Conservation (phyloP, 2,888 invertebrate species). For the Tachystola acroxantha region DNA sequence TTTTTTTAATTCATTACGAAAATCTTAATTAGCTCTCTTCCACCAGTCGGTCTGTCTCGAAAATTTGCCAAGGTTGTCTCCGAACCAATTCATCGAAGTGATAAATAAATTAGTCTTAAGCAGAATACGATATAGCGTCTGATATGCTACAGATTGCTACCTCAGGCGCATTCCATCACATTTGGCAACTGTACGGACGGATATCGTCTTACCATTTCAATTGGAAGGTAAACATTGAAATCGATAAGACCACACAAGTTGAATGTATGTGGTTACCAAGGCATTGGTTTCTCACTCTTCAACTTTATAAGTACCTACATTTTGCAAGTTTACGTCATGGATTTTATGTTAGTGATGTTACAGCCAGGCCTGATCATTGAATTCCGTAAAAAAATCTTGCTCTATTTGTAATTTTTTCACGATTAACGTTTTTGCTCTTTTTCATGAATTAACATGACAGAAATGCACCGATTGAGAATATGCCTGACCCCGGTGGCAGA, state of each 20-base stretch:
- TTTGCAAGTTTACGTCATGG: too few species aligned
- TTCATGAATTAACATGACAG: too few species aligned
- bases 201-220: conserved; percentile 42
- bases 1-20: too few species aligned
- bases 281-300: not conserved
- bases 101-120: not conserved
- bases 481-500: too few species aligned
- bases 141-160: not conserved
- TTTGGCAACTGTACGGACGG: conserved; percentile 29
- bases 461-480: too few species aligned
- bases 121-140: conserved; percentile 1
- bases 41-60: not conserved
- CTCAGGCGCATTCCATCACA: conserved; percentile 37
- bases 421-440: too few species aligned
- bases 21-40: too few species aligned
- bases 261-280: not conserved
- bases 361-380: too few species aligned
- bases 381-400: too few species aligned
- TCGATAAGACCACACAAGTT: conserved; percentile 28
- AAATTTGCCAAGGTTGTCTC: not conserved
- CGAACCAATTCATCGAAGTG: not conserved
- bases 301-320: too few species aligned
- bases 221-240: conserved; percentile 21
- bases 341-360: too few species aligned
- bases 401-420: too few species aligned